Evolutionary conservation across 2,888 invertebrate species (phyloP), one percentile per base, ranked within the genome.

Genomic region (Calameuta filiformis): DNA sequence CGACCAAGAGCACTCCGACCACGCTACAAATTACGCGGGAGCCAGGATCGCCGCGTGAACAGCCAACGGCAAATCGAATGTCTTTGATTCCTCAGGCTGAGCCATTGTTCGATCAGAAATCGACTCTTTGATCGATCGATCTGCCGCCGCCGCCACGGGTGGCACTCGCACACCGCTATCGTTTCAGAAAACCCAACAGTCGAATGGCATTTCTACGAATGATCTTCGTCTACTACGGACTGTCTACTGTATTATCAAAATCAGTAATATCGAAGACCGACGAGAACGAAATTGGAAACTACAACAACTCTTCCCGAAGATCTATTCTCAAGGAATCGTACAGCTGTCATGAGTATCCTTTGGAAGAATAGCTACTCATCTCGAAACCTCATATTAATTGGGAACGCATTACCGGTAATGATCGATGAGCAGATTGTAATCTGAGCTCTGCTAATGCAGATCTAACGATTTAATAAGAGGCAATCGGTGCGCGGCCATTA

Each of bases 401-500:
- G 85, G 86, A 87, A 89, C 85, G 84, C 89, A 89, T 89, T 88
- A 87, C 83, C 79, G 83, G 80, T 87, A 85, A 86, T 85, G 88
- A 90, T 90, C 89, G 87, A 89, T 88, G 86, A 85, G 84, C 80
- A 86, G 85, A 87, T 87, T 86, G 85, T 84, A 82, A 87, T 87
- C 87, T 81, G 84, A 83, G 79, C 81, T 81, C 80, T 82, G 85
- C 87, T 90, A 90, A 90, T 89, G 90, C 85, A 86, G 87, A 85
- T 86, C 87, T 90, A 90, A 90, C 88, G 86, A 90, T 90, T 89
- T 89, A 90, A 90, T 89, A 87, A 90, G 85, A 85, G 87, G 82
- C 88, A 81, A 85, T 87, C 85, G 85, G 80, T 85, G 78, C 80
- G 37, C 35, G 76, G 76, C 83, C 85, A 83, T 85, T 87, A 87